These are phyloP conservation scores for Leucophenga maculata DNA, from an alignment of 2,888 invertebrate genomes.

Conservation along the genomic window DNA sequence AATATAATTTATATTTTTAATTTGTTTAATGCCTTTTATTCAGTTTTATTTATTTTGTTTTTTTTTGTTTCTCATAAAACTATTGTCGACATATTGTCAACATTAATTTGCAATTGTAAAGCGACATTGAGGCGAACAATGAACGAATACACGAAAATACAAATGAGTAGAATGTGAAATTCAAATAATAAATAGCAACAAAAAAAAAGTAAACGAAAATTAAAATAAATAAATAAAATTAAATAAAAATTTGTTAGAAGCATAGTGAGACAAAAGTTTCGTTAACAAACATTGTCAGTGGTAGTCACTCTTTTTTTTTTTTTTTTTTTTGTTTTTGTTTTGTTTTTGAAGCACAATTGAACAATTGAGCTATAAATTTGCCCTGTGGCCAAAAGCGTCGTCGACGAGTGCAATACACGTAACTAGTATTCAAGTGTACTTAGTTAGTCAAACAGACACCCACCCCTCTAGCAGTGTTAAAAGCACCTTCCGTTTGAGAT, in stretches of 20 bases:
- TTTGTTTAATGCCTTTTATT: background rate
- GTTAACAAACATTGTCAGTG: background rate
- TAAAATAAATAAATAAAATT: background rate
- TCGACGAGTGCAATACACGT: too few species aligned
- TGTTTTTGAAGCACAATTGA: too few species aligned
- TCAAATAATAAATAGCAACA: background rate
- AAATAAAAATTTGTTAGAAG: background rate
- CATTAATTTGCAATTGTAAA: constrained; percentile 8
- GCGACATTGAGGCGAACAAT: constrained; percentile 4
- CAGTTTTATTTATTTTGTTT: too few species aligned
- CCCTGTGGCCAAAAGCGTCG: too few species aligned
- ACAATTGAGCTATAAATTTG: too few species aligned
- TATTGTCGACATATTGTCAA: constrained; percentile 8
- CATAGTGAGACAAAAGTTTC: too few species aligned
- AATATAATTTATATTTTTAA: background rate
- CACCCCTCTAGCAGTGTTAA: too few species aligned
- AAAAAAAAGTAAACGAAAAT: background rate
- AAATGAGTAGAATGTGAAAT: too few species aligned
- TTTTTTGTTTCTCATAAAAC: background rate
- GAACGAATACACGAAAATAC: background rate
- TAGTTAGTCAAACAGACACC: too few species aligned
- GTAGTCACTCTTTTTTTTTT: background rate
- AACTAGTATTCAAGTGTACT: too few species aligned
- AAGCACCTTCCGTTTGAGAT: background rate
- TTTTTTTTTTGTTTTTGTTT: background rate